Evolutionary conservation across 2,113 vertebrate species (phyloP).

Genomic region (Empidonax alnorum): DNA sequence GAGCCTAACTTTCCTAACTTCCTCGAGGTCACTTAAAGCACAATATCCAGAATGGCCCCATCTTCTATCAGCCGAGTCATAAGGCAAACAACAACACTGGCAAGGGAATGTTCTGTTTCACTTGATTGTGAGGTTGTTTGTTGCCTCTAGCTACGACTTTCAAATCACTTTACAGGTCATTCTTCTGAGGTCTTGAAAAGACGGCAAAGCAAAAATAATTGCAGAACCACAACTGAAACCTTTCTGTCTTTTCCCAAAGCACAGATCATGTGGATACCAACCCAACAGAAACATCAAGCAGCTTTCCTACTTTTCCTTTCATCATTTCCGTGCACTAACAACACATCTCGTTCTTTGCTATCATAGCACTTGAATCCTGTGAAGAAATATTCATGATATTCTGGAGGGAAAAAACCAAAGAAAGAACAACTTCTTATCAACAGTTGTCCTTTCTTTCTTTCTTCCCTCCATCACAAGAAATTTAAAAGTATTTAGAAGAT

Average conservation of each 20-base stretch:
- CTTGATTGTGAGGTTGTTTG: neutral
- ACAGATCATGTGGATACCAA: neutral
- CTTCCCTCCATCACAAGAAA: neutral
- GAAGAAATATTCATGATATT: neutral
- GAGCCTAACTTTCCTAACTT: neutral
- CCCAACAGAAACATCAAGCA: neutral
- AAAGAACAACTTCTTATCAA: neutral
- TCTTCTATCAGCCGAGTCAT: neutral
- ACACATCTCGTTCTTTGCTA: neutral
- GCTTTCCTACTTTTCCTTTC: neutral
- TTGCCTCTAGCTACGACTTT: neutral
- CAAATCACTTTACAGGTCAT: slow-evolving; percentile 17
- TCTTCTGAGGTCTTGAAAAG: slow-evolving; percentile 12
- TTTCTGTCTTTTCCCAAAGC: neutral
- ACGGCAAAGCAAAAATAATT: slow-evolving; percentile 26
- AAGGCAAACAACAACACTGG: neutral
- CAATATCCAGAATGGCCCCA: neutral
- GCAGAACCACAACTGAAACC: neutral
- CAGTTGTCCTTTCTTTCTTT: neutral
- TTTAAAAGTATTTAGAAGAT: neutral
- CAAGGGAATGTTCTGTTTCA: neutral
- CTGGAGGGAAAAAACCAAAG: neutral
- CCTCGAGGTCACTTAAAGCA: neutral
- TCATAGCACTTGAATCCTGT: neutral
- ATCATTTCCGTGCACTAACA: neutral